Evolutionary conservation across 2,113 vertebrate species (phyloP).

Genomic region (Gavia stellata): DNA sequence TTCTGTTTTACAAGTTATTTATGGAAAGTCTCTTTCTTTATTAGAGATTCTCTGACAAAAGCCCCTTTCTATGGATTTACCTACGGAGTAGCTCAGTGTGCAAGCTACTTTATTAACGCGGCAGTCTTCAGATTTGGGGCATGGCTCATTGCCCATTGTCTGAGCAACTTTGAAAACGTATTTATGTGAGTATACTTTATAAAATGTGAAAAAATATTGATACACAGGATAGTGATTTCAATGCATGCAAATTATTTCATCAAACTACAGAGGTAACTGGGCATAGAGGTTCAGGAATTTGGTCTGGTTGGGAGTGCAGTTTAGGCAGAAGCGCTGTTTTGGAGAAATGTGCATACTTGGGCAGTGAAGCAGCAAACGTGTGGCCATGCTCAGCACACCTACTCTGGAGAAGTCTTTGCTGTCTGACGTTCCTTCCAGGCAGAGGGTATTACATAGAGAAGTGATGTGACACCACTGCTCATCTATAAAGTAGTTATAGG

Average conservation of each 20-base stretch:
- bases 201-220: neutral
- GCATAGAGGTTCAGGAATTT: neutral
- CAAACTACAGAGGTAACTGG: neutral
- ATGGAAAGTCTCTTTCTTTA: slow-evolving; percentile 5
- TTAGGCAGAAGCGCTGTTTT: neutral
- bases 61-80: slow-evolving; percentile 31
- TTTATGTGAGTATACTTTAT: slow-evolving; percentile 65
- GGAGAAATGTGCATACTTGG: neutral
- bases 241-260: neutral
- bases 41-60: slow-evolving; percentile 36
- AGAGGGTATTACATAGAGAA: neutral
- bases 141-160: slow-evolving; percentile 63
- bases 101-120: slow-evolving; percentile 38
- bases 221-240: neutral
- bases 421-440: fast-evolving
- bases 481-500: neutral
- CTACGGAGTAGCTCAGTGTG: slow-evolving; percentile 38
- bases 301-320: neutral
- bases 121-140: slow-evolving; percentile 70
- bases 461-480: neutral
- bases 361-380: neutral
- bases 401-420: neutral
- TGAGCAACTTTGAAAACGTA: slow-evolving; percentile 61
- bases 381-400: neutral
- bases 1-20: neutral